Base-by-base conservation (phyloP, 2,113 vertebrate species). In the Astur gentilis region DNA sequence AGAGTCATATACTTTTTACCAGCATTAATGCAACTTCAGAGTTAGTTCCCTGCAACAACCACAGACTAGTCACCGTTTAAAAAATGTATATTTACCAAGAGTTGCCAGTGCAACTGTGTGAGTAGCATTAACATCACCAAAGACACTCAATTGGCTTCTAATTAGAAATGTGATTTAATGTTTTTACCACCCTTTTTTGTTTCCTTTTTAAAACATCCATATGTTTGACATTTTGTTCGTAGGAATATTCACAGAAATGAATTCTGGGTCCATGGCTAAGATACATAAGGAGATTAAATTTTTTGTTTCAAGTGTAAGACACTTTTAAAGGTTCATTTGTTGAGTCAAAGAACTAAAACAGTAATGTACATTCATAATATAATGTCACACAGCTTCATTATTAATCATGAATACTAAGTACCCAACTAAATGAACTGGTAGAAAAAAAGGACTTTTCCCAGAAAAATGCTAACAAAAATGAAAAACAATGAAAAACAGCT, bases 111-210 rank as follows among this genome's bases (percentile, higher is more conserved):
- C 42, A 81, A 52, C 60, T 34, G 42, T 83, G 29, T 45, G 65
- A 96, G 72, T 89, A 81, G 32, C 78, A 67, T 81, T 61, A 94
- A 73, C 58, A 91, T n/a, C 42, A 64, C 26, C 47, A 87, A 84
- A 94, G 44, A 84, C 61, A 76, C 57, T 85, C 25, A 84, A 31
- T 2, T 75, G 65, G 45, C 18, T 94, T 83, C 77, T 93, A 95
- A 97, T 91, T 93, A 95, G 47, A 93, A 91, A 91, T 64, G n/a
- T 71, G 57, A 64, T 84, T 87, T 89, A 89, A 93, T 75, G 23
- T n/a, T 95, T 83, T 91, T 84, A 67, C 38, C 81, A 79, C 25
- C 9, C 36, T 71, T 87, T 92, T 92, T 92, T 93, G 16, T 73
- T 80, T 93, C 67, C 26, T 73, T 92, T 92, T 96, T 52, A 71